Base-by-base conservation (phyloP, 2,888 invertebrate genomes). In the Drosophila eohydei region DNA sequence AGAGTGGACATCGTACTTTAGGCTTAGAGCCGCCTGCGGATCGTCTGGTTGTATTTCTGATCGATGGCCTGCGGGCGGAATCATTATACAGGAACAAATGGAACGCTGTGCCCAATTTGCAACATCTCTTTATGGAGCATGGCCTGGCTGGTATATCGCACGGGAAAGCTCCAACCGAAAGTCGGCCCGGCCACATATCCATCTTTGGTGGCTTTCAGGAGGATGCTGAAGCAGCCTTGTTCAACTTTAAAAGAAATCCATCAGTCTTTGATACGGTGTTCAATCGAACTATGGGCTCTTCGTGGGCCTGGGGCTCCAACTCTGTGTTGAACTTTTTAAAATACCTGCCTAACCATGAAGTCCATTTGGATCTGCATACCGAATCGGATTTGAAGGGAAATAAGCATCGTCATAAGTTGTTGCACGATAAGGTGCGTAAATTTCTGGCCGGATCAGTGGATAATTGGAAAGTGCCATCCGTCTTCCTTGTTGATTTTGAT, bases 221-320 rank as follows among this genome's bases (percentile, higher is more conserved):
- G 62, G 99, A 99, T 93, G 99, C 99, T 14, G 98, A 98, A 83
- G 98, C 99, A 21, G 95, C 99, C 34, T 95, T 97, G 40, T 97
- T 95, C 93, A 97, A 98, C 0, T 99, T 99, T 98, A 97, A 98
- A 92, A 96, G 97, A 90, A 98, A 98, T 93, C 97, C 98, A 2
- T 97, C 98, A 3, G 96, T 97, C 89, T 99, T 99, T 94, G 99
- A 99, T 93, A 97, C 98, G 1, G 95, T 99, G 0, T 97, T 99
- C 90, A 99, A 99, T 93, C 95, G 97, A 91, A 97, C 76, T 14
- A 41, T 4, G 3, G 30, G n/a, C 21, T 8, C 30, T 26, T 56
- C 98, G 0, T 98, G 97, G 95, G 96, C 97, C 52, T 98, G 98
- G 97, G 99, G 99, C 12, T 97, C 98, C 90, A 97, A 98, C 71